These are phyloP conservation scores for Cheumatopsyche charites DNA, from an alignment of 1,140 invertebrate genomes.

Conservation along the genomic window DNA sequence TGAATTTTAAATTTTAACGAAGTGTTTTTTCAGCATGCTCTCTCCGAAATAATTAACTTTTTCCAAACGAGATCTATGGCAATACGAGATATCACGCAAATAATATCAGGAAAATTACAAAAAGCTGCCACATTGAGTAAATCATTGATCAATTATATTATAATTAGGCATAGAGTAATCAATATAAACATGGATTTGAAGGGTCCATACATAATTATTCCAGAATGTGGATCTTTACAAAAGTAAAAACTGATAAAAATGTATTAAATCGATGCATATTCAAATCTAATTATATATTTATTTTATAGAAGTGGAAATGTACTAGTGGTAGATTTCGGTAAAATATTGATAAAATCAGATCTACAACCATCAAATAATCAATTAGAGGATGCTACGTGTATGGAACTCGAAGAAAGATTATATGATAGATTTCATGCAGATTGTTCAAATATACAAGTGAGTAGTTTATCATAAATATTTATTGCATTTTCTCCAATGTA, in stretches of 20 bases:
- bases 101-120: slow-evolving; percentile 49
- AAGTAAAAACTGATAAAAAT: slow-evolving; percentile 61
- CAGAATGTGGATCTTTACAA: slow-evolving; percentile 76
- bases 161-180: slow-evolving; percentile 70
- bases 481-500: neutral
- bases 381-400: slow-evolving; percentile 78
- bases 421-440: slow-evolving; percentile 80
- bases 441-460: slow-evolving; percentile 70
- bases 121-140: slow-evolving; percentile 53
- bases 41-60: slow-evolving; percentile 77
- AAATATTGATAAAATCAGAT: slow-evolving; percentile 74
- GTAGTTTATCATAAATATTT: slow-evolving; percentile 48
- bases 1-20: too few species aligned
- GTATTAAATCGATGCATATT: too few species aligned
- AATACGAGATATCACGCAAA: slow-evolving; percentile 52
- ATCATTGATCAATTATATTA: slow-evolving; percentile 62
- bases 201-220: slow-evolving; percentile 79
- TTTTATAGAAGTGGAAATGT: slow-evolving; percentile 71
- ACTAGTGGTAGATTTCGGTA: slow-evolving; percentile 75
- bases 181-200: slow-evolving; percentile 78
- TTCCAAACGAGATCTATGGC: slow-evolving; percentile 65
- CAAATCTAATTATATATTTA: slow-evolving; percentile 27
- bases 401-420: slow-evolving; percentile 81
- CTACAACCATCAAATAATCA: slow-evolving; percentile 71
- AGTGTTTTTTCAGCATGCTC: slow-evolving; percentile 66